A percentile compares a stretch with the other conserved stretches of the same genome.
These are phyloP conservation scores for Coilia nasus DNA, from an alignment of 2,797 vertebrate species.

Conservation along the genomic window DNA sequence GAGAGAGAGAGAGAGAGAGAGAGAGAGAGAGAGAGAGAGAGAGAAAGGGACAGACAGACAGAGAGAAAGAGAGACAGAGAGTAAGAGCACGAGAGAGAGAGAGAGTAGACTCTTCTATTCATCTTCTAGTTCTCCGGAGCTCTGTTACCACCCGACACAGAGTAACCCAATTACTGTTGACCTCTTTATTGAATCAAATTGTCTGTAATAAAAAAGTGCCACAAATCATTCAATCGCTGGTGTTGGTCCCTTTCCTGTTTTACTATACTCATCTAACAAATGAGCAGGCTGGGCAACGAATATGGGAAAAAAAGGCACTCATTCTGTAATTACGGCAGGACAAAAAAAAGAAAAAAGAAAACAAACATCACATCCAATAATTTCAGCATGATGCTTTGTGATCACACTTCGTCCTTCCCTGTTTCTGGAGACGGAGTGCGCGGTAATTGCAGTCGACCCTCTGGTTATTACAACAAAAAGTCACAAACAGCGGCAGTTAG, in stretches of 20 bases:
- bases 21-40: not conserved
- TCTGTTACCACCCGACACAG: not conserved
- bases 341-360: not conserved
- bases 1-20: conserved; percentile 18
- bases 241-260: not conserved
- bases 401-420: conserved; percentile 16
- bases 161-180: not conserved
- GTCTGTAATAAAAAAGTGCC: conserved; percentile 11
- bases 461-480: conserved; percentile 44
- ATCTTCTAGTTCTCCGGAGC: not conserved
- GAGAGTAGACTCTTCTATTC: conserved; percentile 15
- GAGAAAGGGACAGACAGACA: conserved; percentile 6
- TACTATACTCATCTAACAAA: not conserved
- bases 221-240: conserved; percentile 24
- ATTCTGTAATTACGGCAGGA: not conserved
- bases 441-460: conserved; percentile 29
- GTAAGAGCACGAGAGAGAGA: not conserved
- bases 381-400: conserved; percentile 10
- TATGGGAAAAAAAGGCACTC: not conserved
- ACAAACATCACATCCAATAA: conserved; percentile 4
- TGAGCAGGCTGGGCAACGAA: not conserved
- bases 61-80: conserved; percentile 11
- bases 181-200: conserved; percentile 24
- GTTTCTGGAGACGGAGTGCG: conserved; percentile 7
- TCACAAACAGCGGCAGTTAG: conserved; percentile 29